Percentiles rank a stretch among this genome's conserved stretches.
Conservation (phyloP, 2,888 invertebrate species). For the Cerastis rubricosa region DNA sequence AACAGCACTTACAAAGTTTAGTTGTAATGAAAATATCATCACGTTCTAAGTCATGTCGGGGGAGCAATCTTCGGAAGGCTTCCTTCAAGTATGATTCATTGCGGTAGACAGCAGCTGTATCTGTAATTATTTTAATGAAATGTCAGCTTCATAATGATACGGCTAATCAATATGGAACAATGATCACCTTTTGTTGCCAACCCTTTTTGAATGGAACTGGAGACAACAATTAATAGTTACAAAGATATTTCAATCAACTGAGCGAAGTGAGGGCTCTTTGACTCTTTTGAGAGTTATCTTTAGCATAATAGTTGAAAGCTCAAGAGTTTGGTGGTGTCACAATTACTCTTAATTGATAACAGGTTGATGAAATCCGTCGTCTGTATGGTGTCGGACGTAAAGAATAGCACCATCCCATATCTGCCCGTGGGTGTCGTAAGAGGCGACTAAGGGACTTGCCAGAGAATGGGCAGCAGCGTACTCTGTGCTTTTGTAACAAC, state of each 20-base stretch:
- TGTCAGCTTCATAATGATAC: neutral
- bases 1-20: constrained; percentile 92
- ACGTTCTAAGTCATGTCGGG: constrained; percentile 92
- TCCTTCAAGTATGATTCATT: constrained; percentile 94
- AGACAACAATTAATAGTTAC: neutral
- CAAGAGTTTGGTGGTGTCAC: neutral
- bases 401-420: too few relatives aligned
- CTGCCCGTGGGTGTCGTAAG: too few relatives aligned
- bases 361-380: constrained; percentile 3
- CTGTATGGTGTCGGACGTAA: too few relatives aligned
- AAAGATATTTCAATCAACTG: neutral
- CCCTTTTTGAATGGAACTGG: neutral
- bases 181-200: neutral
- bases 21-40: constrained; percentile 95
- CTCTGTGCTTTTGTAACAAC: too few relatives aligned
- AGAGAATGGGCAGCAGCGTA: too few relatives aligned
- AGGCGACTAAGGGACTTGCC: too few relatives aligned
- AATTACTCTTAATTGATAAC: neutral
- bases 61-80: constrained; percentile 92
- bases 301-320: neutral
- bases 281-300: neutral
- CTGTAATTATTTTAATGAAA: constrained; percentile 80
- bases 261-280: neutral
- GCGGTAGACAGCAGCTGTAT: constrained; percentile 94
- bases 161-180: neutral